Base-by-base conservation (phyloP, 2,113 vertebrate genomes). In the Menidia beryllina region DNA sequence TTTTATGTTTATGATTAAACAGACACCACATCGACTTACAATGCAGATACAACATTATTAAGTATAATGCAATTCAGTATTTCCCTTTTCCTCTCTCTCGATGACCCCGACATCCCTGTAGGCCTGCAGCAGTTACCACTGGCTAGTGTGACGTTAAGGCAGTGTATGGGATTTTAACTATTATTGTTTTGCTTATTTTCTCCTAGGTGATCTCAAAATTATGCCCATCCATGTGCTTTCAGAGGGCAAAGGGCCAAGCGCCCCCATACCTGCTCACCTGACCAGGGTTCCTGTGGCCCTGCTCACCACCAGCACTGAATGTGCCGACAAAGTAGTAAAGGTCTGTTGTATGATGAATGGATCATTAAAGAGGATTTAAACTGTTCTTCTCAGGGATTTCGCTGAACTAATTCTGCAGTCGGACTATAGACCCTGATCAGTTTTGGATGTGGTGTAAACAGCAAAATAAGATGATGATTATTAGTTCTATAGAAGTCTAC, bases 221-320 rank as follows among this genome's bases (percentile, higher is more conserved):
- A 93, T 94, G 93, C 81, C 89, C 9, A 45, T 91, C 58, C 25
- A 49, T 34, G 66, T 87, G 52, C 65, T 91, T 48, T 74, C 58
- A 7, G 70, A 84, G 13, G 75, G 67, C 41, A 64, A n/a, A n/a
- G 77, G 76, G 36, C 54, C 20, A 34, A 68, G 73, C 45, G 54
- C 48, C 20, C 71, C 79, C 57, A 45, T 90, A 54, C 88, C 91
- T 2, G 1, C 61, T 4, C 80, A 90, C 59, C 80, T 91, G 26
- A 84, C 72, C 63, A 83, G 58, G 48, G 79, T 90, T 41, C 47
- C 81, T 36, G 61, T 94, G 53, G 20, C 56, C 2, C 27, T 69
- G 36, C 80, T 94, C 75, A 84, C 19, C 41, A 51, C 19, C 45
- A 26, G 38, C 20, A 69, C 54, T 1, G 82, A 93, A 66, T 78